A percentile compares a stretch with the other conserved stretches of the same genome.
phyloP scores from a whole-genome alignment of 35 echinoderm and acorn worm genomes.

The Chiridota heheva region DNA sequence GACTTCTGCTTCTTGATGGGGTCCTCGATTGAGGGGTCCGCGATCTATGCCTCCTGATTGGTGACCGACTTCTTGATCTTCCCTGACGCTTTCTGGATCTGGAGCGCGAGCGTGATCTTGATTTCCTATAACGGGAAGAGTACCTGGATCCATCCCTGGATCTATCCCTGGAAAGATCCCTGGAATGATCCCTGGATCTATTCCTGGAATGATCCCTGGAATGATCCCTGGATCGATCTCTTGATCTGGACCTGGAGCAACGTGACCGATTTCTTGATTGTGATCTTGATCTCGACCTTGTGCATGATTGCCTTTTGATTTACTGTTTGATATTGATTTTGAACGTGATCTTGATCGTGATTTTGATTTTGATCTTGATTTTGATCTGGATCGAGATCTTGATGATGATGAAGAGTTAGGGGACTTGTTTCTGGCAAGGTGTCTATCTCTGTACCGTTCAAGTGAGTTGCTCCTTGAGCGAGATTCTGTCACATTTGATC shows the following conservation, averaged over 20 bases:
- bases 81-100: constrained; percentile 4
- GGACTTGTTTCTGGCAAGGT: constrained; percentile 24
- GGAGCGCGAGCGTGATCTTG: constrained; percentile 33
- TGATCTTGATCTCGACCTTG: constrained; percentile 54
- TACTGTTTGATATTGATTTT: constrained; percentile 20
- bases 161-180: not conserved
- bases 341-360: not conserved
- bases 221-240: not conserved
- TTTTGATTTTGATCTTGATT: constrained; percentile 37
- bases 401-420: constrained; percentile 51
- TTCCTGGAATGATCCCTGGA: constrained; percentile 42
- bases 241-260: constrained; percentile 22
- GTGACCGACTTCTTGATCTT: constrained; percentile 27
- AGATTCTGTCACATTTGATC: no score
- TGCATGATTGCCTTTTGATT: no score
- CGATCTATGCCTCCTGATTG: constrained; percentile 17
- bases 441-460: no score
- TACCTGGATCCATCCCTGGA: constrained; percentile 15
- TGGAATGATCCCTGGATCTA: constrained; percentile 36
- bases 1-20: no score
- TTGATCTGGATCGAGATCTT: constrained; percentile 51
- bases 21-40: no score
- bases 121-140: not conserved
- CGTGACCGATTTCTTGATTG: constrained; percentile 30
- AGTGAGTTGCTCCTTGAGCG: no score